Conservation (phyloP, 2,888 invertebrate species). For the Sceliomorpha sp. region DNA sequence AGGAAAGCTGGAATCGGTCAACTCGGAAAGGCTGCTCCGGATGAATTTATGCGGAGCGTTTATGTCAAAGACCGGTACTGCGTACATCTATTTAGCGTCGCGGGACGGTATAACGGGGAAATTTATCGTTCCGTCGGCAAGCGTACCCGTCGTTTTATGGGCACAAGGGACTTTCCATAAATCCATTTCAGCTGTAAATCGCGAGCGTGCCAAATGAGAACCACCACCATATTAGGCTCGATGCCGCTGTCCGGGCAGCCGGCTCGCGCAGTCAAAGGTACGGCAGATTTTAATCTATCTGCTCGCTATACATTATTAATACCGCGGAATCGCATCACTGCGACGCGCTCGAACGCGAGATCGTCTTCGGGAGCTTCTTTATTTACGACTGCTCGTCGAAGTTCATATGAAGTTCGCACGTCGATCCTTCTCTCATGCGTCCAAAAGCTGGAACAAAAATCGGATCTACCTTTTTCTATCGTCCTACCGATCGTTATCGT, state of each 20-base stretch:
- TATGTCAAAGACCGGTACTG: slow-evolving; percentile 71
- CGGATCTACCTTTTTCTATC: too few relatives aligned
- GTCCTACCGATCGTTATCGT: too few relatives aligned
- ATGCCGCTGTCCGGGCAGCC: slow-evolving; percentile 25
- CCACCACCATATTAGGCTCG: slow-evolving; percentile 66
- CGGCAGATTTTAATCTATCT: slow-evolving; percentile 60
- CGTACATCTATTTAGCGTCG: slow-evolving; percentile 74
- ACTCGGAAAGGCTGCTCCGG: slow-evolving; percentile 45
- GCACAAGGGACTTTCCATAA: slow-evolving; percentile 67
- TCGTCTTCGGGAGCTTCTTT: slow-evolving; percentile 11
- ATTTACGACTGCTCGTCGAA: slow-evolving; percentile 19
- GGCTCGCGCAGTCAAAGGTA: slow-evolving; percentile 20
- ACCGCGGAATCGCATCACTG: slow-evolving; percentile 34
- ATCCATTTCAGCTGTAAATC: slow-evolving; percentile 75
- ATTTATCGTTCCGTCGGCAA: slow-evolving; percentile 75
- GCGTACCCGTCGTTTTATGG: slow-evolving; percentile 58
- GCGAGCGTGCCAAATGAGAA: slow-evolving; percentile 68
- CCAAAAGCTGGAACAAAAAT: too few relatives aligned
- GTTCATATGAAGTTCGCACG: slow-evolving; percentile 21
- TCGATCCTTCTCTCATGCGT: not conserved
- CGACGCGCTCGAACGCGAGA: slow-evolving; percentile 3
- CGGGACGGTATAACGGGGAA: slow-evolving; percentile 64
- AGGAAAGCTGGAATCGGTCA: slow-evolving; percentile 44
- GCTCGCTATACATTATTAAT: slow-evolving; percentile 40
- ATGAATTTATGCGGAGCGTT: slow-evolving; percentile 75